Base-by-base conservation (phyloP, 2,888 invertebrate species). In the Heliconius sara region DNA sequence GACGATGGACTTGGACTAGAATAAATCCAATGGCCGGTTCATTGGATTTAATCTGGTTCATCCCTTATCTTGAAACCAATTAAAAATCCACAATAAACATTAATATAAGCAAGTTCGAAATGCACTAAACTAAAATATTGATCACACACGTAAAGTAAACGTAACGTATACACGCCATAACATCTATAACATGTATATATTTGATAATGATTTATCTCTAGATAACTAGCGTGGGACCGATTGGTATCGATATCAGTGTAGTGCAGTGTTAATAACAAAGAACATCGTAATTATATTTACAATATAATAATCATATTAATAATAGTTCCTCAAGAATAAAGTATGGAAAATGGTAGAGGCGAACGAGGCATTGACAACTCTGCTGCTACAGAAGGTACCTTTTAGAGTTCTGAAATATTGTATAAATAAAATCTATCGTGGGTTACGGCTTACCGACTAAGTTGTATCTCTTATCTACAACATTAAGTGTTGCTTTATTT, bases 321-420 rank as follows among this genome's bases (percentile, higher is more conserved):
- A 30, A 34, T 13, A 60, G 16, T 66, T 67, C 81, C 39, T 66
- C 34, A 30, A 52, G 60, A 16, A 60, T 67, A 67, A 65, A 34
- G 19, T 52, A 85, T 85, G 84, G 83, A 65, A 13, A 73, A 60
- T n/a, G 80, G 65, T 60, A 83, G 76, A 66, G 82, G 66, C 52
- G 83, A 75, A 63, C 82, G 79, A 72, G 93, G 92, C 34, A 82
- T 89, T 27, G 93, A 93, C 78, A 93, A 93, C 83, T 88, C 83
- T 12, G 86, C 85, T 19, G 91, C 88, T 9, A 93, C 90, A 27
- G 86, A 88, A 85, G 93, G 94, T 93, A 87, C 85, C 76, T 92
- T 91, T 47, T 81, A 89, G 43, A 91, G 92, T 77, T 92, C 93
- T 82, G 86, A 13, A n/a, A 52, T n/a, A 60, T 60, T 60, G n/a